phyloP scores from a whole-genome alignment of 2,797 vertebrate species.

The Buphagus erythrorhynchus region DNA sequence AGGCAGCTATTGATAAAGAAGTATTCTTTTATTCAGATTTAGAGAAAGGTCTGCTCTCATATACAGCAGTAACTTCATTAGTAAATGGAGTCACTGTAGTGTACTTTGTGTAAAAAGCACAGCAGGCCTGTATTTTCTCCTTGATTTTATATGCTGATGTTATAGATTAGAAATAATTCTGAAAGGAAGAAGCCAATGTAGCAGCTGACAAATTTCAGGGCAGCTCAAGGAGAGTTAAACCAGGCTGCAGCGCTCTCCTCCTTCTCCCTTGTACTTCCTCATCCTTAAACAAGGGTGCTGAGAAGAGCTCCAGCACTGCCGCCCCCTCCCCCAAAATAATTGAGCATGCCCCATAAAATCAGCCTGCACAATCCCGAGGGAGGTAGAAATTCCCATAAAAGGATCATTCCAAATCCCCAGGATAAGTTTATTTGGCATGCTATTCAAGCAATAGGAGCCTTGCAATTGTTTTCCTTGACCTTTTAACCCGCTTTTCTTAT shows the following conservation, averaged over 20 bases:
- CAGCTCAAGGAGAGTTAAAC: background rate
- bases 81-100: background rate
- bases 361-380: background rate
- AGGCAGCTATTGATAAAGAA: background rate
- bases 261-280: background rate
- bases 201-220: background rate
- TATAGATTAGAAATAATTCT: background rate
- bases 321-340: background rate
- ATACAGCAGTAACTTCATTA: background rate
- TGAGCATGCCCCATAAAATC: background rate
- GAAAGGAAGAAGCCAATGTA: background rate
- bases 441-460: background rate
- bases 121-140: background rate
- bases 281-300: background rate
- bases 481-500: constrained; percentile 32
- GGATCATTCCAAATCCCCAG: constrained; percentile 1
- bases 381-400: constrained; percentile 30
- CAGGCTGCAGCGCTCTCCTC: background rate
- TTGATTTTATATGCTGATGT: background rate
- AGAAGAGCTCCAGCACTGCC: background rate
- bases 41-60: background rate
- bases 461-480: constrained; percentile 60
- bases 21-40: background rate
- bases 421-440: constrained; percentile 28
- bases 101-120: background rate